Base-by-base conservation (phyloP, 2,888 invertebrate species). In the Hofmannophila pseudospretella region DNA sequence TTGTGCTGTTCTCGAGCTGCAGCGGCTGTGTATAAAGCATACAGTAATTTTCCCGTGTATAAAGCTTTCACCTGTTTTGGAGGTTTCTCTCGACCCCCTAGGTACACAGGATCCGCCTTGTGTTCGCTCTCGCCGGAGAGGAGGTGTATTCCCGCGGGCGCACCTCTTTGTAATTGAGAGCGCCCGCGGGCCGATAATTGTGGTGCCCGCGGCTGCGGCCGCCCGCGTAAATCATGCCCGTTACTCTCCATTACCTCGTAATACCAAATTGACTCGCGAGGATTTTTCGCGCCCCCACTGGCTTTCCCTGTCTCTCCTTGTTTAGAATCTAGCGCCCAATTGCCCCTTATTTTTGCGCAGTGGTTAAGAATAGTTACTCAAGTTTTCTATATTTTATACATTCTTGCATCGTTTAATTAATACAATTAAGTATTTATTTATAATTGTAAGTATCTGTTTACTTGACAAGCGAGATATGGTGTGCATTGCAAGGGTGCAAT, bases 181-280 rank as follows among this genome's bases (percentile, higher is more conserved):
- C 80, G 82, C 82, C 85, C 71, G 81, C 80, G 85, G 85, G 79
- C 84, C 84, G 82, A 85, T 84, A 84, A 84, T 82, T 81, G 85
- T 75, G 77, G 70, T 10, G 27, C 23, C 66, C 73, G 76, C 80
- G 73, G 23, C 23, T n/a, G 23, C 64, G 61, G 48, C 58, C 58
- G 48, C 60, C 67, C 71, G 67, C 75, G 74, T 86, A 86, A 85
- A 86, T 86, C 86, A 84, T 81, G 76, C 68, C 70, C 79, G 78
- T 86, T 85, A 78, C 74, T 85, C 85, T 81, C 86, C 82, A 86
- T 86, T 86, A 85, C 75, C 75, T 74, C 76, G 68, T 84, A 79
- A 84, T 81, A 75, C 76, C 79, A 72, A 81, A 86, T 82, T 80
- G 84, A 81, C 82, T 81, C 57, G 63, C 60, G 61, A 74, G 74